phyloP scores from a whole-genome alignment of 1,140 invertebrate genomes.

The Listronotus bonariensis region DNA sequence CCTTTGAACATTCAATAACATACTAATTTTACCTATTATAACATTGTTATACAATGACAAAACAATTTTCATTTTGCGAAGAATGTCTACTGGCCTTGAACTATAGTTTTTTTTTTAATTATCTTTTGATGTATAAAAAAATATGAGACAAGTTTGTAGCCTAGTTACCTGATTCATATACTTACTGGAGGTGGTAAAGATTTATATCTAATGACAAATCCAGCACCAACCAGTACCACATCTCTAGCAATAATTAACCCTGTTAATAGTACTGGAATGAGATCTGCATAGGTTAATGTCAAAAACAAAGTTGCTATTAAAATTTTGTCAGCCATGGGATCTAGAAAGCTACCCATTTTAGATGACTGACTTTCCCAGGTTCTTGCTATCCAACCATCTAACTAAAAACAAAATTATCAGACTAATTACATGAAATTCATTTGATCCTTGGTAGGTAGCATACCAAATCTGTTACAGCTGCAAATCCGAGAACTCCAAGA shows the following conservation, averaged over 20 bases:
- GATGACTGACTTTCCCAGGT: constrained; percentile 89
- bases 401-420: constrained; percentile 59
- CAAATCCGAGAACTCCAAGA: constrained; percentile 73
- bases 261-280: constrained; percentile 88
- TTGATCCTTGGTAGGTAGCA: constrained; percentile 32
- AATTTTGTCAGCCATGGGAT: constrained; percentile 97
- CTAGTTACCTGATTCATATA: constrained; percentile 38
- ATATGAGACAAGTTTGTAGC: no score
- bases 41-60: neutral
- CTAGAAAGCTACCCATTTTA: constrained; percentile 92
- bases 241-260: constrained; percentile 84
- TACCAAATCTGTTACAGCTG: constrained; percentile 86
- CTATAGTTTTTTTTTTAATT: no score
- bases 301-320: constrained; percentile 88
- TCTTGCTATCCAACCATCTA: constrained; percentile 96
- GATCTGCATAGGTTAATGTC: constrained; percentile 78
- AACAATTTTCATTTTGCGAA: neutral
- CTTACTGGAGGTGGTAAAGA: constrained; percentile 86
- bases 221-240: constrained; percentile 77
- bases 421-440: constrained; percentile 27
- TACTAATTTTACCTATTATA: no score
- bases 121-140: no score
- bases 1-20: no score
- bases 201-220: constrained; percentile 87
- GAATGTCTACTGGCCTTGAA: no score